phyloP scores from a whole-genome alignment of 2,888 invertebrate species.

The Drosophila colorata region DNA sequence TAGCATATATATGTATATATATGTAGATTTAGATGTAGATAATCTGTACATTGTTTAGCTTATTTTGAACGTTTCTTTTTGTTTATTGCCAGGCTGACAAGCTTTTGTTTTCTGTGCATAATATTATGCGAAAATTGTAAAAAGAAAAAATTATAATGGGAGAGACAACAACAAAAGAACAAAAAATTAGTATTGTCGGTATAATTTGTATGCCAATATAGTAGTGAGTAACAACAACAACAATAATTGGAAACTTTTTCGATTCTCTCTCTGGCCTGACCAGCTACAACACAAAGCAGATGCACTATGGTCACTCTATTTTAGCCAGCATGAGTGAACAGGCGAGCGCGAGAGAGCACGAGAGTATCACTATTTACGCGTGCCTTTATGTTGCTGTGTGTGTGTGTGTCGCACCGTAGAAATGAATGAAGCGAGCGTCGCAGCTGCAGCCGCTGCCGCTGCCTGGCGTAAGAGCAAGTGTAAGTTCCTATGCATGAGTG shows the following conservation, averaged over 20 bases:
- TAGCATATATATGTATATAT: constrained; percentile 1
- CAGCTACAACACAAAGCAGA: constrained; percentile 64
- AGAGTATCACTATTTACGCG: constrained; percentile 54
- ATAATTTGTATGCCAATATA: constrained; percentile 61
- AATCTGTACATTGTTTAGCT: constrained; percentile 38
- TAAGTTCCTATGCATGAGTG: constrained; percentile 33
- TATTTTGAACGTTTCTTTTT: constrained; percentile 31
- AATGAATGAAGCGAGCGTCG: constrained; percentile 66
- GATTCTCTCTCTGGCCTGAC: constrained; percentile 55
- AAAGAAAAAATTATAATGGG: constrained; percentile 42
- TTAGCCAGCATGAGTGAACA: constrained; percentile 53
- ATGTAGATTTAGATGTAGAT: constrained; percentile 21
- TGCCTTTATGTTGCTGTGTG: constrained; percentile 19
- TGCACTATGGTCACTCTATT: constrained; percentile 65
- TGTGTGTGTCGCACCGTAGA: constrained; percentile 55
- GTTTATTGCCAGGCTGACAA: constrained; percentile 31
- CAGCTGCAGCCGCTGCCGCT: constrained; percentile 19
- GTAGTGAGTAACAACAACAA: constrained; percentile 20
- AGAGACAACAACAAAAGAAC: constrained; percentile 41
- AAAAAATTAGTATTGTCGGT: constrained; percentile 61
- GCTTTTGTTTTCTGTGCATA: constrained; percentile 44
- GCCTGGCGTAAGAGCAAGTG: constrained; percentile 67
- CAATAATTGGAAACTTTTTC: constrained; percentile 28
- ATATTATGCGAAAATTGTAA: constrained; percentile 58
- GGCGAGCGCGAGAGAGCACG: constrained; percentile 40